Conservation (phyloP, 2,888 invertebrate species). For the Tinea pellionella region DNA sequence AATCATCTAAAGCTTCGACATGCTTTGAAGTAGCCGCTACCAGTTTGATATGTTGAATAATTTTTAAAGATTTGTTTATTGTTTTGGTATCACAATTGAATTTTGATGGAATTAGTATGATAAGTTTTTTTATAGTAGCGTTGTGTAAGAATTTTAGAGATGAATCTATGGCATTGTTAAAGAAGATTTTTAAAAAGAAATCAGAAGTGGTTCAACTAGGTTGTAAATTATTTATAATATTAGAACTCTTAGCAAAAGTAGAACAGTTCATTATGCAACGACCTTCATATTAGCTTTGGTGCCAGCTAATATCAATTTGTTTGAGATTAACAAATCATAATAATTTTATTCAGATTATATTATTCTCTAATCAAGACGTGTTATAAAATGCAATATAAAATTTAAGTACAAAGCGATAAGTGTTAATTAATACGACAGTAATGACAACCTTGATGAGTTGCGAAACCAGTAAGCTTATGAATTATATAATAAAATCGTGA, state of each 20-base stretch:
- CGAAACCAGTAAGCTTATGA: not conserved
- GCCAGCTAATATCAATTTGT: no score
- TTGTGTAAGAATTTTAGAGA: not conserved
- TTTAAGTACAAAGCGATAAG: not conserved
- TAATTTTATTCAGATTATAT: no score
- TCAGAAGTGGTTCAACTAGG: no score
- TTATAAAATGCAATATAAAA: not conserved
- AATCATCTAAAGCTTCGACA: conserved; percentile 20
- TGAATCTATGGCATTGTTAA: not conserved
- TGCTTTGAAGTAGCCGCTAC: conserved; percentile 12
- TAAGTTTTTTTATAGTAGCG: not conserved
- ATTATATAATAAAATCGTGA: no score
- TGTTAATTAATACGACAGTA: not conserved
- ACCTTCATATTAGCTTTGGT: not conserved
- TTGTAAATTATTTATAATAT: not conserved
- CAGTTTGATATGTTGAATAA: not conserved
- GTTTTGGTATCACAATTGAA: conserved; percentile 7
- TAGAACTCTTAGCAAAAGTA: not conserved
- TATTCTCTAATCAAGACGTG: no score
- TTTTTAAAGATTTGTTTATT: conserved; percentile 8
- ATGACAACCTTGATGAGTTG: not conserved
- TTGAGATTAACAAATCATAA: no score
- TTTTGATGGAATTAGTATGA: conserved; percentile 1
- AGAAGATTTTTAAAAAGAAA: no score
- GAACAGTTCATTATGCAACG: not conserved